Evolutionary conservation across 2,113 vertebrate genomes (phyloP).

Genomic region (Boleophthalmus pectinirostris): DNA sequence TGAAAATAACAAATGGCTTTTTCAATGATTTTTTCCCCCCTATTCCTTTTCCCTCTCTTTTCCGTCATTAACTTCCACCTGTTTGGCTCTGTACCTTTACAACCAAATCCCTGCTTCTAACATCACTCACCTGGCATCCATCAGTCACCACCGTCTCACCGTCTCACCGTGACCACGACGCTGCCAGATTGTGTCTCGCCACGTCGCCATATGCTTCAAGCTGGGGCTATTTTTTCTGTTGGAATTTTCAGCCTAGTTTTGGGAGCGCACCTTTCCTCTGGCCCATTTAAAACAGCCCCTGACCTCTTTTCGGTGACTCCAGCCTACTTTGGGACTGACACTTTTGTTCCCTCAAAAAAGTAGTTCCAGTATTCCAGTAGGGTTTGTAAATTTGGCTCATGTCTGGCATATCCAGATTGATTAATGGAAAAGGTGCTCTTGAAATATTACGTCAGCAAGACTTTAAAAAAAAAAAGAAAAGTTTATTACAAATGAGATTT

Average conservation of each 20-base stretch:
- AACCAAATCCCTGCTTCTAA: constrained; percentile 1
- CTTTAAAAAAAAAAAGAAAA: neutral
- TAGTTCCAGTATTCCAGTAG: neutral
- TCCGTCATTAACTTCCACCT: neutral
- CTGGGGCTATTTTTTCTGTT: neutral
- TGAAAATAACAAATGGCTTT: neutral
- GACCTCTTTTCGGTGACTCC: constrained; percentile 5
- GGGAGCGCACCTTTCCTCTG: constrained; percentile 1
- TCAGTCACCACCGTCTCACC: constrained; percentile 2
- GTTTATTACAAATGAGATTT: neutral
- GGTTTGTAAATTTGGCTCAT: neutral
- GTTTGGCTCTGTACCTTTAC: neutral
- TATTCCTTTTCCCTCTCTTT: neutral
- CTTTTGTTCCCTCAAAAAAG: constrained; percentile 1
- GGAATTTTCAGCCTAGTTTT: neutral
- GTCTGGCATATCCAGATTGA: neutral
- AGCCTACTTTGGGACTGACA: constrained; percentile 1
- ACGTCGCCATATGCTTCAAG: neutral
- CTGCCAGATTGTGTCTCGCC: constrained; percentile 10
- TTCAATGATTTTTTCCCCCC: too few relatives aligned
- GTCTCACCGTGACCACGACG: neutral
- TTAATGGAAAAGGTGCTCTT: neutral
- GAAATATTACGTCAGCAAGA: neutral
- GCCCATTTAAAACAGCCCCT: constrained; percentile 8
- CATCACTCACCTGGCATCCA: neutral